A percentile compares a stretch with the other conserved stretches of the same genome.
Evolutionary conservation across 2,888 invertebrate genomes (phyloP).

Genomic region (Ormyrus rosae): DNA sequence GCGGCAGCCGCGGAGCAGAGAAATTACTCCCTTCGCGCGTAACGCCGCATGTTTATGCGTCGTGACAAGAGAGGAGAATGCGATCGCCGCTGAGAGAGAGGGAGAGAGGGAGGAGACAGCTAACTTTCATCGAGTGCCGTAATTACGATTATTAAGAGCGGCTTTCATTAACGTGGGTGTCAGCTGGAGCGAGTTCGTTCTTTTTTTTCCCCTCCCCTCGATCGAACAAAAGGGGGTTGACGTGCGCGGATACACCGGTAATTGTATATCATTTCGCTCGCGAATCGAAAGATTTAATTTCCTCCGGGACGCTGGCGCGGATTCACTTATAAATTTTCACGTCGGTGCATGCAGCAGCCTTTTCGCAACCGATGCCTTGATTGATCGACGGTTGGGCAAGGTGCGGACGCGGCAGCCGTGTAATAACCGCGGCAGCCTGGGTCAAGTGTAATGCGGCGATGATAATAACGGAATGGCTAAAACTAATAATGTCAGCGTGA

Average conservation of each 20-base stretch:
- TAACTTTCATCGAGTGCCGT: constrained; percentile 15
- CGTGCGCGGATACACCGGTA: constrained; percentile 2
- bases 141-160: constrained; percentile 41
- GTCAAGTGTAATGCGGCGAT: constrained; percentile 7
- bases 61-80: constrained; percentile 36
- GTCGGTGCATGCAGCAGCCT: background rate
- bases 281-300: constrained; percentile 49
- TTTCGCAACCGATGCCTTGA: constrained; percentile 19
- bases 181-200: background rate
- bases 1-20: background rate
- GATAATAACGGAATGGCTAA: background rate
- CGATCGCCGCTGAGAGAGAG: background rate
- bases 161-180: constrained; percentile 28
- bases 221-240: background rate
- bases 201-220: constrained; percentile 3
- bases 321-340: constrained; percentile 25
- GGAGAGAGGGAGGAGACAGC: background rate
- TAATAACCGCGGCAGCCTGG: background rate
- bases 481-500: background rate
- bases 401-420: background rate
- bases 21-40: constrained; percentile 38
- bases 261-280: constrained; percentile 33
- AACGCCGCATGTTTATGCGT: constrained; percentile 40
- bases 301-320: constrained; percentile 5
- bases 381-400: constrained; percentile 27